Conservation (phyloP, 1,140 invertebrate genomes). For the Zaprionus gabonicus region DNA sequence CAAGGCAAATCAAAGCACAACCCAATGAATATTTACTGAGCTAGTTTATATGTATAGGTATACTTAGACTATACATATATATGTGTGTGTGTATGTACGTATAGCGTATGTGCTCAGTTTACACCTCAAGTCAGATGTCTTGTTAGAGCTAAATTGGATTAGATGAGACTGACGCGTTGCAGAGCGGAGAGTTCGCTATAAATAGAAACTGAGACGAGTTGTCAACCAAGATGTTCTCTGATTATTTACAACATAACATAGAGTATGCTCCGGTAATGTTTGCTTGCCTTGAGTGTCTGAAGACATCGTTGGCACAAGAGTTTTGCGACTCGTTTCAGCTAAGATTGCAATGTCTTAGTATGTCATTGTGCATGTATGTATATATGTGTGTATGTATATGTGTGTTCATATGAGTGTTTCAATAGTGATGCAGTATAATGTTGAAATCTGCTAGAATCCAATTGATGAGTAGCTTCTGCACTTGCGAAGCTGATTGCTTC, state of each 20-base stretch:
- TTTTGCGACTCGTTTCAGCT: background rate
- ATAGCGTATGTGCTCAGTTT: constrained; percentile 1
- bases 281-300: background rate
- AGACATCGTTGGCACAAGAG: background rate
- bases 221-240: background rate
- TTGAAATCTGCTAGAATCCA: background rate
- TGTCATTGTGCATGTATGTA: background rate
- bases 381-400: background rate
- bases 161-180: background rate
- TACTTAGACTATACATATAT: background rate
- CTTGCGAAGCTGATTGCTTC: constrained; percentile 16
- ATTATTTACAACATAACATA: background rate
- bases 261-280: background rate
- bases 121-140: constrained; percentile 4
- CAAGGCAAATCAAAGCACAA: background rate
- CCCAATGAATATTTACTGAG: constrained; percentile 4
- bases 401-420: no score
- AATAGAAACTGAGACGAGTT: background rate
- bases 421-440: constrained; percentile 1
- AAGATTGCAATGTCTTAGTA: background rate
- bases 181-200: background rate
- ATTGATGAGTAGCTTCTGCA: constrained; percentile 19
- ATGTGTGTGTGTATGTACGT: background rate
- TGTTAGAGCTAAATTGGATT: constrained; percentile 1
- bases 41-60: background rate